Evolutionary conservation across 2,888 invertebrate genomes (phyloP), one percentile per base, ranked within the genome.

Genomic region (Xylocampa areola): DNA sequence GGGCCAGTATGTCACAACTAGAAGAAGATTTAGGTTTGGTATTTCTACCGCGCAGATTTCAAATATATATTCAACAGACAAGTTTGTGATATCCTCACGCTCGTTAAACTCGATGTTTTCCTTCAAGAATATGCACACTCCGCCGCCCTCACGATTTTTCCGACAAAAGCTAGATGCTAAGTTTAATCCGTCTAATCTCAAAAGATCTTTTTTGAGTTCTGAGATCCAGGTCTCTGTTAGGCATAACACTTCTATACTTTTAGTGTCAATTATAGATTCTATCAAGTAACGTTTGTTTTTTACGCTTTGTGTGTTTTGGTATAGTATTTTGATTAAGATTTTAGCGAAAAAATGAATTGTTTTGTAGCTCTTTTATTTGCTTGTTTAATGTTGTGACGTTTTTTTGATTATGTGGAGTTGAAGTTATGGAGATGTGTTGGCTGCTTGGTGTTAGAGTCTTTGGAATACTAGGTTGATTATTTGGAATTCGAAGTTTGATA

Each of bases 181-280:
- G 2, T 13, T 27, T n/a, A 16, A 40, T 3, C 40, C 40, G n/a
- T 40, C 40, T 10, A 40, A 27, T 3, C 27, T 14, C 4, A 40
- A 17, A 29, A 40, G 16, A 10, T 40, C 40, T 16, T 16, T 40
- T 40, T 40, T 40, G 1, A 10, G 14, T 16, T 27, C 16, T 4
- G 41, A 30, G 10, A 32, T 19, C 41, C 41, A 43, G n/a, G 41
- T 43, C 32, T 43, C 41, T 16, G 41, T 19, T 23, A 39, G 2
- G 25, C 39, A 39, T 4, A 39, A 6, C 13, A 3, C 25, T 21
- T 19, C 3, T 21, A 23, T 23, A 1, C 3, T 21, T 6, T 25
- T 11, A 13, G 2, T 13, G 4, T 23, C 8, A 11, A 4, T 13
- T 23, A 23, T 13, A 4, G 39, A 21, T 23, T 25, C 23, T 13